phyloP scores from a whole-genome alignment of 1,140 invertebrate species.

The Zaprionus lachaisei region DNA sequence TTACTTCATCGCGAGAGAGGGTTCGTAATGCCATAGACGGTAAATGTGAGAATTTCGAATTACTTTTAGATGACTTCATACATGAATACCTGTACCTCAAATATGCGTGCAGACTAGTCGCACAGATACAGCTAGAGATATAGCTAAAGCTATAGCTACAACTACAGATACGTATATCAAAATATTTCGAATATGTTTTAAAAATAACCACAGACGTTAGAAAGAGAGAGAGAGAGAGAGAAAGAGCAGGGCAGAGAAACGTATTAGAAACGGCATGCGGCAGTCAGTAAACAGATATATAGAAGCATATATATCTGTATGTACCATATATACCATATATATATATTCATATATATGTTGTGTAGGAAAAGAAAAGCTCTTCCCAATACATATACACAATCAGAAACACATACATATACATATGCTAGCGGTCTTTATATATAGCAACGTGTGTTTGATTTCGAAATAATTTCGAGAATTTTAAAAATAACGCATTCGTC shows the following conservation, averaged over 20 bases:
- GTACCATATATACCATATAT: background rate
- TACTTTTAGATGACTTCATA: constrained; percentile 73
- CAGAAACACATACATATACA: constrained; percentile 10
- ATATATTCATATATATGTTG: constrained; percentile 3
- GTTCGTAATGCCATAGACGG: constrained; percentile 22
- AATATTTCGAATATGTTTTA: constrained; percentile 81
- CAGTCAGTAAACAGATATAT: constrained; percentile 24
- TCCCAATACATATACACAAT: constrained; percentile 40
- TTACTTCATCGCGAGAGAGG: constrained; percentile 28
- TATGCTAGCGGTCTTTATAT: constrained; percentile 27
- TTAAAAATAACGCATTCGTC: constrained; percentile 81
- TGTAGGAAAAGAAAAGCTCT: constrained; percentile 46
- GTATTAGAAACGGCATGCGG: constrained; percentile 52
- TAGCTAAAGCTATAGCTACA: constrained; percentile 28
- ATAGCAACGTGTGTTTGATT: constrained; percentile 62
- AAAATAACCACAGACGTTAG: constrained; percentile 76
- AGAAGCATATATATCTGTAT: background rate
- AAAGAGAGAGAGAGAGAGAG: constrained; percentile 58
- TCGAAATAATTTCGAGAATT: constrained; percentile 84
- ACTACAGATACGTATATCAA: constrained; percentile 57
- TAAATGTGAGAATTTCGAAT: constrained; percentile 56
- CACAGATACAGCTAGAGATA: constrained; percentile 15
- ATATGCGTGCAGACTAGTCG: constrained; percentile 56
- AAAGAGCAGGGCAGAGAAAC: constrained; percentile 30
- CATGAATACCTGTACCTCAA: constrained; percentile 55